These are phyloP conservation scores for Rhagonycha fulva DNA, from an alignment of 2,888 invertebrate genomes.

Conservation along the genomic window DNA sequence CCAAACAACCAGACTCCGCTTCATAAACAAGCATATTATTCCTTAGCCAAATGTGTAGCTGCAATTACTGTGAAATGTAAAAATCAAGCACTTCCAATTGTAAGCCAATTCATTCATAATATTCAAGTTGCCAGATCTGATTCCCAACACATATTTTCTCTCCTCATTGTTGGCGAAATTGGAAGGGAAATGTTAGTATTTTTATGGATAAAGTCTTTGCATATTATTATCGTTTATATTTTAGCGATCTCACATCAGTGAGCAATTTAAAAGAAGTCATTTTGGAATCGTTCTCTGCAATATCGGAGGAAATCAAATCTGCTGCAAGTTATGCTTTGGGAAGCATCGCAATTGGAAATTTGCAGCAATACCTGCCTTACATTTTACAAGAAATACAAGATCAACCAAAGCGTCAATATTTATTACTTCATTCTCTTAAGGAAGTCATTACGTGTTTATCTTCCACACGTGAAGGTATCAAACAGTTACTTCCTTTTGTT, in stretches of 20 bases:
- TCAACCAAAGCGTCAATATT: slow-evolving; percentile 93
- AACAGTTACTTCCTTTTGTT: slow-evolving; percentile 77
- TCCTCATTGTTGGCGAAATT: slow-evolving; percentile 96
- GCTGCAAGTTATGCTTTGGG: slow-evolving; percentile 97
- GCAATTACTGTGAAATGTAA: slow-evolving; percentile 84
- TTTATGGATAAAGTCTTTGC: not conserved
- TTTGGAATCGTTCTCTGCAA: slow-evolving; percentile 85
- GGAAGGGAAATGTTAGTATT: slow-evolving; percentile 84
- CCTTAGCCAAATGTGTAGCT: slow-evolving; percentile 95
- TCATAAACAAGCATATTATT: slow-evolving; percentile 85
- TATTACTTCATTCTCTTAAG: slow-evolving; percentile 94
- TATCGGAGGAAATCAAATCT: slow-evolving; percentile 95
- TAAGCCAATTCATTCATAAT: slow-evolving; percentile 71
- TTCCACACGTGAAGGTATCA: slow-evolving; percentile 72
- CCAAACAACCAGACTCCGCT: slow-evolving; percentile 47
- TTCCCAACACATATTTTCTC: slow-evolving; percentile 87
- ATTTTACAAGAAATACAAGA: slow-evolving; percentile 92
- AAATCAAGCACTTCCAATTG: slow-evolving; percentile 69
- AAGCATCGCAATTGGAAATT: slow-evolving; percentile 93
- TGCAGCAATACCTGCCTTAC: slow-evolving; percentile 91
- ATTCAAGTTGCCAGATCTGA: slow-evolving; percentile 73
- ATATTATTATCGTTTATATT: slow-evolving; percentile 29
- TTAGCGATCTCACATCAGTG: slow-evolving; percentile 78
- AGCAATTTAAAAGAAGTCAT: slow-evolving; percentile 76
- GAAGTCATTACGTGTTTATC: slow-evolving; percentile 92